phyloP scores from a whole-genome alignment of 2,797 vertebrate species.

The Enteromius anoplus region DNA sequence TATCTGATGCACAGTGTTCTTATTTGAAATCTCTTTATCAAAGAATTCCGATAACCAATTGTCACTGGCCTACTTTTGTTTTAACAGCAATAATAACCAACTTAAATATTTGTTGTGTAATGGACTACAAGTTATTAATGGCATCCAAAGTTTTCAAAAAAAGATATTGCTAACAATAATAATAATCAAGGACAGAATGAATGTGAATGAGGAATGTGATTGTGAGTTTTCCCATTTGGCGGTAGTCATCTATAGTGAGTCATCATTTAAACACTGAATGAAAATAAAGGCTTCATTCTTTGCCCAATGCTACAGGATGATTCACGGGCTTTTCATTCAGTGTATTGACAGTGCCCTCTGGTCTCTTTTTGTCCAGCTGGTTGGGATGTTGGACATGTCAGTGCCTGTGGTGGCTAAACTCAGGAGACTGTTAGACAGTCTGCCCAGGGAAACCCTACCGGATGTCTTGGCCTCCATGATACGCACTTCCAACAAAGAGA shows the following conservation, averaged over 20 bases:
- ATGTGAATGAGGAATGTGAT: neutral
- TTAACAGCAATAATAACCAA: neutral
- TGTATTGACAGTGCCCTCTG: neutral
- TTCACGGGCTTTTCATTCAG: neutral
- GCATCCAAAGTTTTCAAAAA: neutral
- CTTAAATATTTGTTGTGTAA: neutral
- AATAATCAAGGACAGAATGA: neutral
- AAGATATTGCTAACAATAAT: neutral
- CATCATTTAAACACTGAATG: slow-evolving; percentile 27
- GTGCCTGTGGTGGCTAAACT: slow-evolving; percentile 95
- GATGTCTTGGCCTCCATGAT: slow-evolving; percentile 95
- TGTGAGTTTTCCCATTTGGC: neutral
- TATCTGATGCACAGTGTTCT: neutral
- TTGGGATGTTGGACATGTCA: slow-evolving; percentile 95
- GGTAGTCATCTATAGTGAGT: slow-evolving; percentile 25
- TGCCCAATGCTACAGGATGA: slow-evolving; percentile 11
- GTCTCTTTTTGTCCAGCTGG: slow-evolving; percentile 75
- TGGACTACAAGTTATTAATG: neutral
- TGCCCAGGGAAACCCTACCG: slow-evolving; percentile 91
- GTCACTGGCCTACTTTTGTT: neutral
- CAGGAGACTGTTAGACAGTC: slow-evolving; percentile 87
- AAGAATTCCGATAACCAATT: neutral
- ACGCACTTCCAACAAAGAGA: slow-evolving; percentile 93
- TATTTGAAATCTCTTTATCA: neutral
- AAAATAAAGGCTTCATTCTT: slow-evolving; percentile 25